A percentile compares a stretch with the other conserved stretches of the same genome.
Evolutionary conservation across 2,113 vertebrate species (phyloP).

Genomic region (Mugil cephalus): DNA sequence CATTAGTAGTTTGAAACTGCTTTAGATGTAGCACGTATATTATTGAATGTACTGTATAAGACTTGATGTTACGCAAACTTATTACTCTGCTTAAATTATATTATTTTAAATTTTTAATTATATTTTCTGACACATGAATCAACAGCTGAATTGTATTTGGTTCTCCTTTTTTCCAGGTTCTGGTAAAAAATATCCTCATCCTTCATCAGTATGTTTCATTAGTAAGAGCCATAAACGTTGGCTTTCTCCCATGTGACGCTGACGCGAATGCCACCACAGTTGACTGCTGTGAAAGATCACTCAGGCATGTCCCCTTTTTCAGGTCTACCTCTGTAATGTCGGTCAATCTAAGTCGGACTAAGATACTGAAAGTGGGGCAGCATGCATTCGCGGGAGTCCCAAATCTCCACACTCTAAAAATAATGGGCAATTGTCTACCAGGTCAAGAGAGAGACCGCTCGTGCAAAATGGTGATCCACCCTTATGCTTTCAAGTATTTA

Average conservation of each 20-base stretch:
- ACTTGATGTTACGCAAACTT: neutral
- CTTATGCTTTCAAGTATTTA: constrained; percentile 72
- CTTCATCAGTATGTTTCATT: constrained; percentile 60
- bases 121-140: neutral
- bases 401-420: constrained; percentile 75
- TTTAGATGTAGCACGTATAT: neutral
- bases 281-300: constrained; percentile 73
- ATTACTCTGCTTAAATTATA: neutral
- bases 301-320: constrained; percentile 73
- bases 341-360: constrained; percentile 77
- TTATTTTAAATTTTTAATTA: too few relatives aligned
- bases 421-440: constrained; percentile 79
- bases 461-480: constrained; percentile 76
- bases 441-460: constrained; percentile 34
- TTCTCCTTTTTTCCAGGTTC: constrained; percentile 60
- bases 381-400: constrained; percentile 73
- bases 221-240: constrained; percentile 60
- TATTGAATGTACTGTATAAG: neutral
- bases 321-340: constrained; percentile 64
- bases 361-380: constrained; percentile 56
- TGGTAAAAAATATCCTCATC: constrained; percentile 58
- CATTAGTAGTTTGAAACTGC: neutral
- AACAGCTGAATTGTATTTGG: constrained; percentile 8
- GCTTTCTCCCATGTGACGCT: constrained; percentile 83
- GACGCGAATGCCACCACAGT: constrained; percentile 60